Percentiles rank a stretch among this genome's conserved stretches.
phyloP scores from a whole-genome alignment of 2,888 invertebrate species.

The Pomacea canaliculata region DNA sequence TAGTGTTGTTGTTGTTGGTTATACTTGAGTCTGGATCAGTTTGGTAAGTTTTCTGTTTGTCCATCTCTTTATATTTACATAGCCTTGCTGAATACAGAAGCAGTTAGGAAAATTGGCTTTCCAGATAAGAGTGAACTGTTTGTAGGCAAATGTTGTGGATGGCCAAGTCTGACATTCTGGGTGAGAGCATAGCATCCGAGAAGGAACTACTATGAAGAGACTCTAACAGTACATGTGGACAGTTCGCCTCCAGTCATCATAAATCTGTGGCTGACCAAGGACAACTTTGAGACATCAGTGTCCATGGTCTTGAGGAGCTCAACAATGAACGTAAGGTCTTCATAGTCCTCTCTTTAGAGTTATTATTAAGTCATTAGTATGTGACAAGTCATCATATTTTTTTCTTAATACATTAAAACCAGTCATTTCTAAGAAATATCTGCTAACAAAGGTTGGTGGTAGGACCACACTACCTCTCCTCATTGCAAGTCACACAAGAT shows the following conservation, averaged over 20 bases:
- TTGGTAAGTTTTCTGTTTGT: no score
- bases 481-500: no score
- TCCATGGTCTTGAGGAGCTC: slow-evolving; percentile 36
- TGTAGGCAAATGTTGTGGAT: slow-evolving; percentile 27
- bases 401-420: no score
- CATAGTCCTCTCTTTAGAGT: background rate
- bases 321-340: slow-evolving; percentile 33
- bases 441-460: no score
- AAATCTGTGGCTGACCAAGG: slow-evolving; percentile 38
- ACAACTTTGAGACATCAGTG: slow-evolving; percentile 29
- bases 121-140: slow-evolving; percentile 21
- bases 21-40: background rate
- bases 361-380: background rate
- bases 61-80: no score
- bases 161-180: slow-evolving; percentile 36
- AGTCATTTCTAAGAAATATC: no score
- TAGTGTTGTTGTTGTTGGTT: background rate
- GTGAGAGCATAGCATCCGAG: slow-evolving; percentile 35
- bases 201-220: slow-evolving; percentile 30
- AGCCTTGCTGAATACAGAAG: no score
- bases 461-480: no score
- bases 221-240: slow-evolving; percentile 34
- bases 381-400: no score
- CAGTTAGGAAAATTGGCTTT: background rate
- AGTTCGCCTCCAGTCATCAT: slow-evolving; percentile 37